A percentile compares a stretch with the other conserved stretches of the same genome.
phyloP scores from a whole-genome alignment of 2,888 invertebrate genomes.

The Omphaloscelis lunosa region DNA sequence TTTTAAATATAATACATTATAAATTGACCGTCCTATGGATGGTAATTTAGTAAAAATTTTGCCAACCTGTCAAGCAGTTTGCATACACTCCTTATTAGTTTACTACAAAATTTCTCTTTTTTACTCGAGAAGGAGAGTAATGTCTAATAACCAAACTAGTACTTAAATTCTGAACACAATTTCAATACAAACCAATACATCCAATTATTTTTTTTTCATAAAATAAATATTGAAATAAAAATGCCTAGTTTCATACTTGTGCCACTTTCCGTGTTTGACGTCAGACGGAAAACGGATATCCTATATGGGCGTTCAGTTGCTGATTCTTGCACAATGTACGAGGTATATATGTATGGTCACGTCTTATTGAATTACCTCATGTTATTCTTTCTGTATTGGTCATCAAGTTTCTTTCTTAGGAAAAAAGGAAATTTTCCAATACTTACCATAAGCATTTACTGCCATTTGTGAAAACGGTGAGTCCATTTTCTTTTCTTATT shows the following conservation, averaged over 20 bases:
- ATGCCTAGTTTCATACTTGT: constrained; percentile 42
- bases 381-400: background rate
- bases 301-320: constrained; percentile 32
- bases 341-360: background rate
- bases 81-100: too few relatives aligned
- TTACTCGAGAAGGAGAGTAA: background rate
- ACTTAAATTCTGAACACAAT: background rate
- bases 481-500: too few relatives aligned
- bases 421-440: background rate
- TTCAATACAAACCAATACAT: background rate
- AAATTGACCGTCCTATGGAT: too few relatives aligned
- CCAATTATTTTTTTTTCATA: background rate
- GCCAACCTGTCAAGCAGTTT: too few relatives aligned
- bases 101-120: background rate
- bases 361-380: constrained; percentile 18
- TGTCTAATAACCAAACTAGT: background rate
- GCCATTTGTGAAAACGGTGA: too few relatives aligned
- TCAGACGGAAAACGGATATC: constrained; percentile 61
- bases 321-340: constrained; percentile 52
- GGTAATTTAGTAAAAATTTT: too few relatives aligned
- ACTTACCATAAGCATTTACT: too few relatives aligned
- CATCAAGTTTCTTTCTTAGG: background rate
- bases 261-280: constrained; percentile 52
- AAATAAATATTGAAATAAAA: constrained; percentile 27
- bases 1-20: too few relatives aligned